Evolutionary conservation across 2,888 invertebrate genomes (phyloP).

Genomic region (Tortrix viridana): DNA sequence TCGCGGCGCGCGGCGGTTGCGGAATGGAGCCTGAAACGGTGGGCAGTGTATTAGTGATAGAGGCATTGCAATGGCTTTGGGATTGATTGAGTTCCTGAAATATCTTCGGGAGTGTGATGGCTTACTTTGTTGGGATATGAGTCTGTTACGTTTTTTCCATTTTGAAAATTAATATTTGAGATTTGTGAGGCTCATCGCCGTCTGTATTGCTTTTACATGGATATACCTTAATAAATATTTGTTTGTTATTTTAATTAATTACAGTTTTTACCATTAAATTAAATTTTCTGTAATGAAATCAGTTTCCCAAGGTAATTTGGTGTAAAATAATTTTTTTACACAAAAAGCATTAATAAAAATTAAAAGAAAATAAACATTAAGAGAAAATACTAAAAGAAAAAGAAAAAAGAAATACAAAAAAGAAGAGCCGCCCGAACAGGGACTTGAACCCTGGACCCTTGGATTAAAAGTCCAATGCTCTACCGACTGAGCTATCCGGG

Average conservation of each 20-base stretch:
- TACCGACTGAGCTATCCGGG: slow-evolving; percentile 91
- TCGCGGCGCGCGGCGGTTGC: background rate
- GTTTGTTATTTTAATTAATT: too few species aligned
- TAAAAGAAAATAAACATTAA: too few species aligned
- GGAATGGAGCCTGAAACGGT: background rate
- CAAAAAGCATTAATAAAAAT: too few species aligned
- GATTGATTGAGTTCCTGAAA: background rate
- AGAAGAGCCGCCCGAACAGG: slow-evolving; percentile 85
- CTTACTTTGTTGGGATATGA: slow-evolving; percentile 1
- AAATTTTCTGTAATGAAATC: background rate
- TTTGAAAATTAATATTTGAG: too few species aligned
- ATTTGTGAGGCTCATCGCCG: too few species aligned
- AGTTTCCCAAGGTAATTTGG: background rate
- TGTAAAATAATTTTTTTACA: too few species aligned
- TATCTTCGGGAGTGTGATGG: background rate
- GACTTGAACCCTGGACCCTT: slow-evolving; percentile 92
- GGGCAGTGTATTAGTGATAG: too few species aligned
- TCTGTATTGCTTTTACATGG: too few species aligned
- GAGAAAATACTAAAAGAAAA: background rate
- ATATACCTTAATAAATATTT: too few species aligned
- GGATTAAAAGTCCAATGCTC: slow-evolving; percentile 91
- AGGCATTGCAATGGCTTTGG: too few species aligned
- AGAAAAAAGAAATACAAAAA: slow-evolving; percentile 23
- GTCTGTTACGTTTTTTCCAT: too few species aligned
- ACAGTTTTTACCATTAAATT: too few species aligned